phyloP scores from a whole-genome alignment of 1,140 invertebrate genomes.

The Drosophila repleta region DNA sequence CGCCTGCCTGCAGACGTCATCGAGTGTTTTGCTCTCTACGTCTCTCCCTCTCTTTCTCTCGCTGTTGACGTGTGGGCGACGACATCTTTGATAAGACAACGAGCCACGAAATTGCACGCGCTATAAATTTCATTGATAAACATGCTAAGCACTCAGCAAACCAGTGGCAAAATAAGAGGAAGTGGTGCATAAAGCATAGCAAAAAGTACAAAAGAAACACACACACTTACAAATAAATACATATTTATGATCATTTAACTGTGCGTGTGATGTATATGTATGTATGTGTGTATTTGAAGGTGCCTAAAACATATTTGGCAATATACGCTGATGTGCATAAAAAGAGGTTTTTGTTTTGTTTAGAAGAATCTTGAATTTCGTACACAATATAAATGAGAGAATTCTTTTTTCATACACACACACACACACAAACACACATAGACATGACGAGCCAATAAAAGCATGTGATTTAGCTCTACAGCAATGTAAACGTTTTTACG shows the following conservation, averaged over 20 bases:
- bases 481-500: conserved; percentile 61
- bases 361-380: conserved; percentile 11
- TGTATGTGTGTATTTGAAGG: too few relatives aligned
- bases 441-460: conserved; percentile 47
- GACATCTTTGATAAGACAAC: conserved; percentile 48
- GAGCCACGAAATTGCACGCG: conserved; percentile 57
- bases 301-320: conserved; percentile 7
- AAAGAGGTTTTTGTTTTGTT: conserved; percentile 26
- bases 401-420: conserved; percentile 4
- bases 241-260: conserved; percentile 1
- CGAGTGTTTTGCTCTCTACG: conserved; percentile 6
- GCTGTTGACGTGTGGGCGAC: conserved; percentile 17
- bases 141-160: conserved; percentile 16
- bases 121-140: conserved; percentile 66
- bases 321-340: neutral
- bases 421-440: conserved; percentile 19
- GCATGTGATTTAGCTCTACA: conserved; percentile 17
- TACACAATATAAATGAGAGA: conserved; percentile 10
- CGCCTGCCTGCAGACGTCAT: conserved; percentile 49
- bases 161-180: conserved; percentile 50
- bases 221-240: too few relatives aligned
- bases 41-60: conserved; percentile 1
- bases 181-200: conserved; percentile 66
- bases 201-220: conserved; percentile 5
- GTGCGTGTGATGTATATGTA: neutral